Base-by-base conservation (phyloP, 2,888 invertebrate species). In the Lepidocyrtoides sp. region DNA sequence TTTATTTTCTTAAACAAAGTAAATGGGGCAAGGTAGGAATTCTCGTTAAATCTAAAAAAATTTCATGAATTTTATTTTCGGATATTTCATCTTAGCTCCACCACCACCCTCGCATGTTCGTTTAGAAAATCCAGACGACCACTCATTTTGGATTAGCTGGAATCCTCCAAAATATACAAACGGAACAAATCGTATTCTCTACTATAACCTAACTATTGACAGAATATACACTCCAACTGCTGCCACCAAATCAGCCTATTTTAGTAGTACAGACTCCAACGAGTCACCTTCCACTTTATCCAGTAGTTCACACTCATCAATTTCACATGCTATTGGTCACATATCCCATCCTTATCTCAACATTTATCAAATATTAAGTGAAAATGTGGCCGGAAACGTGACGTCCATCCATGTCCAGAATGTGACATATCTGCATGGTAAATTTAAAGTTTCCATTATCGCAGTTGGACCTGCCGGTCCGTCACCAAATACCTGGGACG, bases 381-480 rank as follows among this genome's bases (percentile, higher is more conserved):
- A 63, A 29, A 60, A 2, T 8, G 75, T 93, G 5, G 41, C 48
- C 57, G 92, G 92, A 29, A 92, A 92, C 72, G 5, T 63, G 20
- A 93, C 93, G 0, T 14, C 29, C 10, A 23, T 77, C n/a, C 44
- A 88, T 7, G 85, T 88, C 12, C 75, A 48, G n/a, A 92, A 93
- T 77, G 51, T 81, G 4, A 86, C 89, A 0, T 10, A 75, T 14
- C 26, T 29, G 0, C 23, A 63, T 14, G 91, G 92, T 5, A 66
- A 84, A 48, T 87, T 93, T 41, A 79, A 86, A 26, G 82, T 93
- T 17, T 84, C 91, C 0, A 84, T 93, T 12, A 54, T 83, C 2
- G 93, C 93, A 14, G 57, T 75, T 3, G 92, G 92, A 36, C 29
- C 32, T 5, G 92, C 91, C 1, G 92, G 93, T 91, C 92, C 26